phyloP scores from a whole-genome alignment of 2,888 invertebrate species.

The Plagodis pulveraria region DNA sequence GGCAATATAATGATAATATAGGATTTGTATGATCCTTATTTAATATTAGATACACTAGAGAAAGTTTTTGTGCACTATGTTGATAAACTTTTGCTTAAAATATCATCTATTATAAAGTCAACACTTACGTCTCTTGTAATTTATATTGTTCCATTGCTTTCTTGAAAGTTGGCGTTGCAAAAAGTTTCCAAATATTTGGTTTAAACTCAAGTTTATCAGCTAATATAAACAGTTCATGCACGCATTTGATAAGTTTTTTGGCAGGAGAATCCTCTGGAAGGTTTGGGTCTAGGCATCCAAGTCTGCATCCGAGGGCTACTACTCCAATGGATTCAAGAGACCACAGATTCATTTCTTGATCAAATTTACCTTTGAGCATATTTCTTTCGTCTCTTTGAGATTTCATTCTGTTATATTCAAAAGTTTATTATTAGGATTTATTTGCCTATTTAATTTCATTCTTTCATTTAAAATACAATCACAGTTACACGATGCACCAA shows the following conservation, averaged over 20 bases:
- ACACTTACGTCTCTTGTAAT: constrained; percentile 58
- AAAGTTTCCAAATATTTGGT: constrained; percentile 59
- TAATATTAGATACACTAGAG: too few species aligned
- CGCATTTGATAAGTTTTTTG: constrained; percentile 57
- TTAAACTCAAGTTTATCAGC: constrained; percentile 59
- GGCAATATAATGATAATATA: too few species aligned
- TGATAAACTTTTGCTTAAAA: too few species aligned
- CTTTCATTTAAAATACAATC: too few species aligned
- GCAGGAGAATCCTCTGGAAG: constrained; percentile 63
- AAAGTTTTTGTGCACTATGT: too few species aligned
- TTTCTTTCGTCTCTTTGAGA: constrained; percentile 76
- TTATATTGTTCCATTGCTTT: constrained; percentile 63
- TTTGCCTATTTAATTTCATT: too few species aligned
- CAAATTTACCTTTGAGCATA: constrained; percentile 83
- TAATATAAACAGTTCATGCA: constrained; percentile 56
- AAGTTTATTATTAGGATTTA: too few species aligned
- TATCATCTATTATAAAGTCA: too few species aligned
- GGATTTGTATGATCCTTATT: too few species aligned
- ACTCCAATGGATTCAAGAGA: constrained; percentile 83
- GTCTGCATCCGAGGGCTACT: constrained; percentile 66
- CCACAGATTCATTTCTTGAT: constrained; percentile 86
- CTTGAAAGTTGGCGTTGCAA: constrained; percentile 56
- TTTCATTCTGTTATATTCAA: constrained; percentile 76
- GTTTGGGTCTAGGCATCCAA: constrained; percentile 64
- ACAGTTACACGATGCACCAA: too few species aligned